A percentile compares a stretch with the other conserved stretches of the same genome.
These are phyloP conservation scores for Ailurus styani DNA, from an alignment of 2,113 vertebrate genomes.

Conservation along the genomic window DNA sequence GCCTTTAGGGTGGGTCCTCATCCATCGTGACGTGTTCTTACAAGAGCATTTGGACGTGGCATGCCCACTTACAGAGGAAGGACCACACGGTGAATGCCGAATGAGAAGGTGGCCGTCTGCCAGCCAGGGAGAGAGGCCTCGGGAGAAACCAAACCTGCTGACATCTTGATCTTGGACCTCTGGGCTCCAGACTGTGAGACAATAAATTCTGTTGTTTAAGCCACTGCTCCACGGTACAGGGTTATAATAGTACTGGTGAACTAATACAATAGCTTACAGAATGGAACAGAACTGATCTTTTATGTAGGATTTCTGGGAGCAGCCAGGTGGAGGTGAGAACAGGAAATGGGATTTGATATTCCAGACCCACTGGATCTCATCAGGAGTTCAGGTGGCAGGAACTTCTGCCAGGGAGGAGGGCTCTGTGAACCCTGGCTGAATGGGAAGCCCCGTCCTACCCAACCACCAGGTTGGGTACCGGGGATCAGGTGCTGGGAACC, in stretches of 20 bases:
- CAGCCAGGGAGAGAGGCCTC: background rate
- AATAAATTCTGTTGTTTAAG: background rate
- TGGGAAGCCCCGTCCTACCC: background rate
- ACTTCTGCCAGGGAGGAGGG: background rate
- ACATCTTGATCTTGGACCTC: background rate
- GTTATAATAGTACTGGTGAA: too few relatives aligned
- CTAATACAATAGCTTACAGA: background rate
- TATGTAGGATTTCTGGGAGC: background rate
- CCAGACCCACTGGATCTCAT: background rate
- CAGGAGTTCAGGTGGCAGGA: background rate
- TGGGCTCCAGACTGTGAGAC: background rate
- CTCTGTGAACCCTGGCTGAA: background rate
- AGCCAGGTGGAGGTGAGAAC: background rate
- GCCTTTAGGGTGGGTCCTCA: background rate
- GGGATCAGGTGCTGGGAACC: fast-evolving
- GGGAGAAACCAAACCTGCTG: background rate
- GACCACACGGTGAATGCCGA: background rate
- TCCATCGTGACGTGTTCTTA: background rate
- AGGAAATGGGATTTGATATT: too few relatives aligned
- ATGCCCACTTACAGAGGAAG: background rate
- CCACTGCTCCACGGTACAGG: background rate
- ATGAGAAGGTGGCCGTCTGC: background rate
- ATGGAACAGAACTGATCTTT: background rate
- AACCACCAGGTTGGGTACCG: fast-evolving
- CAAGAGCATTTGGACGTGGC: background rate